phyloP scores from a whole-genome alignment of 2,113 vertebrate species.

The Neolamprologus ventralis region DNA sequence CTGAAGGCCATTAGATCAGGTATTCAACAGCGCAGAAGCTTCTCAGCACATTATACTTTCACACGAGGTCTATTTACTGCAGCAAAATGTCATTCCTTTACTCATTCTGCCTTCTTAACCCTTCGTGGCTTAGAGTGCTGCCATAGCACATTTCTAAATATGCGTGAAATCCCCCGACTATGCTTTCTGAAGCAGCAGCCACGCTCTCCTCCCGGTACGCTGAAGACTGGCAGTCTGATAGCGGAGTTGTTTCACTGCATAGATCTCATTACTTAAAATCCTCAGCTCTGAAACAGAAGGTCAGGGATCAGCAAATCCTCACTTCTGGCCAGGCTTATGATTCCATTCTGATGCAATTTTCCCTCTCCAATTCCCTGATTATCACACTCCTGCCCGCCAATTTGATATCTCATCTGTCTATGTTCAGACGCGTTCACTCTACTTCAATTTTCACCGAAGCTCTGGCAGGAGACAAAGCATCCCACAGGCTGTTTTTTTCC shows the following conservation, averaged over 20 bases:
- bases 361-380: conserved; percentile 58
- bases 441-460: conserved; percentile 21
- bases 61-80: conserved; percentile 1
- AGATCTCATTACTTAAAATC: conserved; percentile 71
- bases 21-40: background rate
- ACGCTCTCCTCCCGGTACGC: background rate
- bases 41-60: background rate
- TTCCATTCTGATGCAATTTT: conserved; percentile 70
- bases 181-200: background rate
- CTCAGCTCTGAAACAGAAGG: conserved; percentile 68
- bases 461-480: background rate
- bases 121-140: background rate
- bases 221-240: background rate
- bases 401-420: conserved; percentile 52
- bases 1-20: background rate
- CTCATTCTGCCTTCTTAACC: conserved; percentile 8
- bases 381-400: conserved; percentile 44
- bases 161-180: conserved; percentile 48
- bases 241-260: conserved; percentile 49
- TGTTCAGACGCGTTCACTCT: conserved; percentile 39
- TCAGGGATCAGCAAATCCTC: conserved; percentile 69
- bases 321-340: conserved; percentile 60
- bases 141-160: conserved; percentile 24
- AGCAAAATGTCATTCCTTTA: background rate
- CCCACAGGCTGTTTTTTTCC: background rate